Base-by-base conservation (phyloP, 1,140 invertebrate genomes). In the Drosophila kikkawai region DNA sequence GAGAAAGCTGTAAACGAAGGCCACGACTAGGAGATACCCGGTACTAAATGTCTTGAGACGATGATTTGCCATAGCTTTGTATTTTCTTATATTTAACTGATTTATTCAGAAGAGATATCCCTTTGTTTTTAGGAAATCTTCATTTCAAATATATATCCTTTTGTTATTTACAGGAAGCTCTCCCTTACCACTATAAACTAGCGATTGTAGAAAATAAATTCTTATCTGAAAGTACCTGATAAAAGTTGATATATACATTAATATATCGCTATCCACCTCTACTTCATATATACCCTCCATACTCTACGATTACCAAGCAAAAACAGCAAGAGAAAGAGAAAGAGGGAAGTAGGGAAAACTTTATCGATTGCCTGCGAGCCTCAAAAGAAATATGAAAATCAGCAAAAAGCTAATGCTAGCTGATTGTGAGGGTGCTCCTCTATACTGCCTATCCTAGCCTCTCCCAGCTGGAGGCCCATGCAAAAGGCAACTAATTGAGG, bases 381-480 rank as follows among this genome's bases (percentile, higher is more conserved):
- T 37, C 45, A 60, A 73, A 60, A 22, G 45, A 73, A 74, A 74
- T 73, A 74, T 74, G 67, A 73, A 73, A 73, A 73, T 73, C 67
- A 48, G 45, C 70, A 57, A 58, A 71, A 70, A 58, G 66, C 50
- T 59, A 70, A 70, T 69, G 45, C 65, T 66, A 6, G 39, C 4
- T 61, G 29, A 65, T 61, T 61, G 63, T 60, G 61, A 37, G 26
- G 9, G 17, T 45, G 26, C 42, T 48, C n/a, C 60, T 36, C 32
- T 17, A 4, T 11, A n/a, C 17, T 1, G 32, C 11, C 41, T 32
- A 61, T 26, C 59, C 26, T 51, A 50, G 47, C n/a, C 48, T 15
- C 36, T 22, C 26, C 8, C 39, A 64, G 61, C 39, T 53, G 45
- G 44, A 22, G 37, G 13, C 47, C 47, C 12, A 32, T 44, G 67